Evolutionary conservation across 2,888 invertebrate species (phyloP), one percentile per base, ranked within the genome.

Genomic region (Achlya flavicornis): DNA sequence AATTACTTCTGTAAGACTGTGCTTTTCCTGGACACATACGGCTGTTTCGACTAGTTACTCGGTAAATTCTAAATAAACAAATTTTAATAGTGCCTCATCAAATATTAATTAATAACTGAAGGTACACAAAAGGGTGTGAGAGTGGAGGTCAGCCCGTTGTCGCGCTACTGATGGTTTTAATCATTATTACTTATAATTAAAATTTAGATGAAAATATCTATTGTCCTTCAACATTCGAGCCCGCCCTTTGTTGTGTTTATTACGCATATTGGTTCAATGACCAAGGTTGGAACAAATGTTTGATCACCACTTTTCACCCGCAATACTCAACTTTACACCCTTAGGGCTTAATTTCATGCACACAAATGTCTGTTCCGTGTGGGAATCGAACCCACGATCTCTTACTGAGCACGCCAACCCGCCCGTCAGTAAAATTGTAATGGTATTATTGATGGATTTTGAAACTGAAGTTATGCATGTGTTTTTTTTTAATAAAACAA

Each of bases 101-200:
- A 80, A 4, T 41, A 41, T 71, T 69, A 64, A 16, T 53, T 61
- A 26, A n/a, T 46, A n/a, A 46, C 46, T 78, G 62, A n/a, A 66
- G 12, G 78, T 64, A 32, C 64, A 68, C 68, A 74, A 84, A 87
- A 88, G 91, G 92, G 91, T 90, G 89, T 85, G 86, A 86, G 88
- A 74, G 77, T 82, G 89, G 86, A 87, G 92, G 92, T 91, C 91
- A 91, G 86, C 81, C 81, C 83, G 87, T 87, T 89, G 91, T 90
- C 90, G 88, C 86, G 81, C 82, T 81, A 79, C 87, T 88, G 91
- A 91, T 89, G 88, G 88, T 87, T 90, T 87, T 86, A 89, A 89
- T 90, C 85, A 91, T 91, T 91, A 91, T 90, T 89, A 88, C 86
- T 90, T 89, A 90, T 88, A 89, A 91, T 91, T 91, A 89, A 91